These are phyloP conservation scores for Tupaia tana DNA, from an alignment of 2,113 vertebrate genomes.

Conservation along the genomic window DNA sequence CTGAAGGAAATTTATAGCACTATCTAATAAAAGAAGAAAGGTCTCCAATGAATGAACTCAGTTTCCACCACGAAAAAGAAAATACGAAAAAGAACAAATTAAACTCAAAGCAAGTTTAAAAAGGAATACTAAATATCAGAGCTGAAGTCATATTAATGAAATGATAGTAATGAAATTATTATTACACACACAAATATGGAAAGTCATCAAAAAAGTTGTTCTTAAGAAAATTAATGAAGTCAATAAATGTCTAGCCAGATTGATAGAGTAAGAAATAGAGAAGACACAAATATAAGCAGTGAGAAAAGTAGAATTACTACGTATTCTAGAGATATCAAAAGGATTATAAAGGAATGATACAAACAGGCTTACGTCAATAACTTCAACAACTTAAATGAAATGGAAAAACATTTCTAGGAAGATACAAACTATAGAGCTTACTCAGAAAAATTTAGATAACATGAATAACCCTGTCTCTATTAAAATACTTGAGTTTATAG, in stretches of 20 bases:
- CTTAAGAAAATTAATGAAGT: background rate
- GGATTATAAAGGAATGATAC: background rate
- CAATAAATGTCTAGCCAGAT: background rate
- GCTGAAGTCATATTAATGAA: background rate
- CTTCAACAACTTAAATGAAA: background rate
- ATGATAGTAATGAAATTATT: background rate
- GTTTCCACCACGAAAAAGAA: background rate
- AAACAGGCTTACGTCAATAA: background rate
- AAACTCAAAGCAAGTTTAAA: background rate
- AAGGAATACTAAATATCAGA: constrained; percentile 17
- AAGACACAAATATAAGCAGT: background rate
- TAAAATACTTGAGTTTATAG: background rate
- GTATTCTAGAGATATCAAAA: background rate
- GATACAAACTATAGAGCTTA: background rate
- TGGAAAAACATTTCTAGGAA: background rate
- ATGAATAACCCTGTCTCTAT: background rate
- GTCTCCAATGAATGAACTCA: background rate
- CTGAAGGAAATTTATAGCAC: background rate
- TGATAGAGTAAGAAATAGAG: background rate
- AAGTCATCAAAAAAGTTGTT: background rate
- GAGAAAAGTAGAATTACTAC: background rate
- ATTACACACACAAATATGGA: background rate
- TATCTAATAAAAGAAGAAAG: background rate
- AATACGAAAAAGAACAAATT: background rate
- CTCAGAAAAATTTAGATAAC: background rate